Percentiles rank a stretch among this genome's conserved stretches.
Conservation (phyloP, 2,797 vertebrate genomes). For the Sebastes vulpes region DNA sequence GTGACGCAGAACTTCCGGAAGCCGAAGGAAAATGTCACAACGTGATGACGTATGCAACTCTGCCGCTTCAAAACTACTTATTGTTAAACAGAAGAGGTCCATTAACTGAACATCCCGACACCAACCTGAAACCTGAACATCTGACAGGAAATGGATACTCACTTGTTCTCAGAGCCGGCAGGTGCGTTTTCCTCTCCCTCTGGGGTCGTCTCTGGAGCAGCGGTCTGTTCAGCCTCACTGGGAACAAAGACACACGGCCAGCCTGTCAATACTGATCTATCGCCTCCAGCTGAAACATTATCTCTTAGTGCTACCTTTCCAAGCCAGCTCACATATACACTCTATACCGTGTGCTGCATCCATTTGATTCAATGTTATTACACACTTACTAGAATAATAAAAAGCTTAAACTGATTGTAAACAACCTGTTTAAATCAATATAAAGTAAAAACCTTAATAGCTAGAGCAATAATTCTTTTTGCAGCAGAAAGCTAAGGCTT, state of each 20-base stretch:
- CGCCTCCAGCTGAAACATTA: background rate
- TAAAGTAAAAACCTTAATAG: too few species aligned
- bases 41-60: background rate
- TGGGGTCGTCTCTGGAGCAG: constrained; percentile 91
- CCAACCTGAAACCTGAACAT: background rate
- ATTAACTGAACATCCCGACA: background rate
- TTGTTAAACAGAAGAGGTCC: background rate
- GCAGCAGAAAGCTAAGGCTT: too few species aligned
- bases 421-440: background rate
- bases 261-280: background rate
- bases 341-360: background rate
- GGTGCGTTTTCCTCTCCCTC: constrained; percentile 95
- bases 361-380: background rate
- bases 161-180: constrained; percentile 98
- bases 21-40: background rate
- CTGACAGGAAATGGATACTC: constrained; percentile 72
- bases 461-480: too few species aligned
- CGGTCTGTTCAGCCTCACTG: constrained; percentile 94
- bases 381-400: background rate
- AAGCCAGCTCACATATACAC: background rate
- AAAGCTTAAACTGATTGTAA: background rate
- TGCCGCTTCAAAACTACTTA: background rate
- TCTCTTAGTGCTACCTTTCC: background rate
- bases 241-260: constrained; percentile 41
- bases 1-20: background rate